Percentiles rank a stretch among this genome's conserved stretches.
phyloP scores from a whole-genome alignment of 2,888 invertebrate genomes.

The Sphaerophoria rueppellii region DNA sequence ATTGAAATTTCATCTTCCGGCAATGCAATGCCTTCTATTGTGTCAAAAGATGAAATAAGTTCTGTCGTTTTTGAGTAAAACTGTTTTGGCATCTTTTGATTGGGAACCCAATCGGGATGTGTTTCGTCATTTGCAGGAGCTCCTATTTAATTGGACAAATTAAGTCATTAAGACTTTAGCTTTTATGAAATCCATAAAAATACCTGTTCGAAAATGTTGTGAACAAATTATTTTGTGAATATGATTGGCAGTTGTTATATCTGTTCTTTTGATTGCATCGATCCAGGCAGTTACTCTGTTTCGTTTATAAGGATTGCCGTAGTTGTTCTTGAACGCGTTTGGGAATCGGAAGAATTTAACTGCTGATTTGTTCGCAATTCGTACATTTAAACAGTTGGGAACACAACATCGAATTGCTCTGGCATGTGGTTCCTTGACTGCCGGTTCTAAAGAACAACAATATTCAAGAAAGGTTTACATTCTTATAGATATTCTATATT shows the following conservation, averaged over 20 bases:
- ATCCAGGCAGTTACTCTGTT: constrained; percentile 19
- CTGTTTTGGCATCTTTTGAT: neutral
- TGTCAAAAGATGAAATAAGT: too few relatives aligned
- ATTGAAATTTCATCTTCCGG: constrained; percentile 11
- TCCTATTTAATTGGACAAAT: constrained; percentile 4
- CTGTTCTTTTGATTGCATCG: constrained; percentile 18
- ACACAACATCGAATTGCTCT: constrained; percentile 5
- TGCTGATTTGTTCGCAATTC: neutral
- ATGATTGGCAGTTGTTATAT: constrained; percentile 9
- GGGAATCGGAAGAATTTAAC: constrained; percentile 14
- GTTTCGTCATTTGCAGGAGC: constrained; percentile 11
- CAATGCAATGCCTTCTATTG: too few relatives aligned
- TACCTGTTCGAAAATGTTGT: constrained; percentile 21
- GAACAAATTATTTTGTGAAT: neutral
- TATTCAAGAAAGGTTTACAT: too few relatives aligned
- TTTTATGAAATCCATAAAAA: neutral
- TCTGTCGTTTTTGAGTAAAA: too few relatives aligned
- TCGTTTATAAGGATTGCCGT: neutral
- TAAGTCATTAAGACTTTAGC: neutral
- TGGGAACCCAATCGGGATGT: constrained; percentile 16
- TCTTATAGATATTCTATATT: too few relatives aligned
- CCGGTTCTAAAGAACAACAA: too few relatives aligned
- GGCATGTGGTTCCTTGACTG: neutral
- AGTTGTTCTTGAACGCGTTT: neutral
- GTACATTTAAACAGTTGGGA: constrained; percentile 9